A percentile compares a stretch with the other conserved stretches of the same genome.
Conservation (phyloP, 2,113 vertebrate species). For the Tragelaphus strepsiceros region DNA sequence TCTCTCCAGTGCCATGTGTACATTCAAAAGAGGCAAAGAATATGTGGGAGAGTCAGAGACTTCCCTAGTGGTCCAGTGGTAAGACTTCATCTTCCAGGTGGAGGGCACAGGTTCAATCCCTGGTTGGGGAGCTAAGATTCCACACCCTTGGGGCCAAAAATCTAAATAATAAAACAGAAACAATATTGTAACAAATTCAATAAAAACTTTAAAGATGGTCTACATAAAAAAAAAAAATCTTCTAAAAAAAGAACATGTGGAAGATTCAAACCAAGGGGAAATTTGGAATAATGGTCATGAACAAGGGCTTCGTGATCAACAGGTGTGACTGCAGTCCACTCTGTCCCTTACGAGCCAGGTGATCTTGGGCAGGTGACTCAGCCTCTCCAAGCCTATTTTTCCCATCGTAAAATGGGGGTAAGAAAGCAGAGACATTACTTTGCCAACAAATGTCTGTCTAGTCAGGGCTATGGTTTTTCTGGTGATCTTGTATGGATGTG, state of each 20-base stretch:
- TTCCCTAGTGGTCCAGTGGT: background rate
- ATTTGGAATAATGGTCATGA: background rate
- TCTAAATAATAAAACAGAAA: background rate
- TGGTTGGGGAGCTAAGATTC: background rate
- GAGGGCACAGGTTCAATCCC: background rate
- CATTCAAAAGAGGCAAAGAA: background rate
- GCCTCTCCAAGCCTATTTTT: background rate
- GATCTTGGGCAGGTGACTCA: background rate
- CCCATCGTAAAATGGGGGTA: background rate
- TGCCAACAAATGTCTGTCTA: no score
- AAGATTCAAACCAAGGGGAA: background rate
- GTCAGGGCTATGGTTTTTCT: no score
- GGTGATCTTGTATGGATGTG: no score
- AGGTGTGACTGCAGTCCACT: background rate
- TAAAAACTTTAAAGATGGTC: background rate
- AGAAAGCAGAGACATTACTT: no score
- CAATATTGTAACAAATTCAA: background rate
- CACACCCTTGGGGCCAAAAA: background rate
- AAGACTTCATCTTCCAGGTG: background rate
- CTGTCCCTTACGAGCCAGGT: background rate
- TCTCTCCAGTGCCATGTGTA: background rate
- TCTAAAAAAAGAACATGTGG: background rate
- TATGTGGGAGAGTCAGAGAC: background rate
- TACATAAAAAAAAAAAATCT: background rate
- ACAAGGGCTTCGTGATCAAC: background rate